These are phyloP conservation scores for Pachyuromys duprasi DNA, from an alignment of 2,797 vertebrate species.

Conservation along the genomic window DNA sequence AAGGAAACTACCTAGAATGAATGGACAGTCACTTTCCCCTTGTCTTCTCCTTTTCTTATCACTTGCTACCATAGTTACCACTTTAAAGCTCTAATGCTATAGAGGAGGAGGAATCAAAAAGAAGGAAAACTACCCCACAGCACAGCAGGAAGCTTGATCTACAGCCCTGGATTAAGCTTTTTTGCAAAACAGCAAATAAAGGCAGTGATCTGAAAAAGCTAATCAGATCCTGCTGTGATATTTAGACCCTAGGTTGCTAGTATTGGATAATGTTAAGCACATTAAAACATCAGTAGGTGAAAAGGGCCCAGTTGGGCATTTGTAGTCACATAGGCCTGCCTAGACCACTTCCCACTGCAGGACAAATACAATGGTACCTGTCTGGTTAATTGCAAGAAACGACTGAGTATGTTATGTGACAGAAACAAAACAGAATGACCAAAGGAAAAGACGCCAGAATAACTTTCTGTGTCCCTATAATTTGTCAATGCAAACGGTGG, in stretches of 20 bases:
- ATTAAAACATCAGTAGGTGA: conserved; percentile 89
- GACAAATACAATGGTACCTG: conserved; percentile 41
- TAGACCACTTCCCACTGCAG: background rate
- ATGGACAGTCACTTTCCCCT: conserved; percentile 19
- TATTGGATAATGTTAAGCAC: conserved; percentile 88
- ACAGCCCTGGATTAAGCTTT: conserved; percentile 89
- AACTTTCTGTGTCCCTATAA: background rate
- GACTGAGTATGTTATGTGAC: background rate
- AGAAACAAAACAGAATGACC: background rate
- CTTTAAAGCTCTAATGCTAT: conserved; percentile 72
- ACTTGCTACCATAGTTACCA: conserved; percentile 73
- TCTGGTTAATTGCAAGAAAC: background rate
- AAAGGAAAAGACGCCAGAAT: background rate
- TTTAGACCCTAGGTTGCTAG: conserved; percentile 86
- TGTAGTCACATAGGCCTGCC: conserved; percentile 44
- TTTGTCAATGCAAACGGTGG: background rate
- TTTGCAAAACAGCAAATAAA: conserved; percentile 89
- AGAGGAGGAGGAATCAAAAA: conserved; percentile 85
- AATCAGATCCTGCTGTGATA: conserved; percentile 90
- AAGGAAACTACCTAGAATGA: conserved; percentile 60
- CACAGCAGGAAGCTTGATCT: conserved; percentile 87
- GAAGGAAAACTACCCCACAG: conserved; percentile 83
- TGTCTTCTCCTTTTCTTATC: conserved; percentile 55
- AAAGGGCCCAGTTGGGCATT: conserved; percentile 74
- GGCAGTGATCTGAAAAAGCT: conserved; percentile 90